Evolutionary conservation across 1,140 invertebrate species (phyloP).

Genomic region (Eueides isabella): DNA sequence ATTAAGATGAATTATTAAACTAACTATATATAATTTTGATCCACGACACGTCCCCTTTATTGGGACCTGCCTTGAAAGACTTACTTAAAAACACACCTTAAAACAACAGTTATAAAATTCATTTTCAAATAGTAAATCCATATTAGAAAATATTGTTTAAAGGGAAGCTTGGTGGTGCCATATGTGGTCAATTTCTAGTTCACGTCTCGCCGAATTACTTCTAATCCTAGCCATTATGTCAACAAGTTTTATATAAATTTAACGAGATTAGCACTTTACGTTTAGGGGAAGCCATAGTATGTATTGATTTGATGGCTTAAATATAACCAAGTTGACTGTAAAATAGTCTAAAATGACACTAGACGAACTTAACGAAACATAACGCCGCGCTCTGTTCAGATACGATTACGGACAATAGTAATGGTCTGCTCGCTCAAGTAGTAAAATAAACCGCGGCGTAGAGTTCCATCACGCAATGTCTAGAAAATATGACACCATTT

Average conservation of each 20-base stretch:
- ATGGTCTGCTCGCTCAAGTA: too few relatives aligned
- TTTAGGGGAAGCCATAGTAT: conserved; percentile 23
- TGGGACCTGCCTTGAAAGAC: not conserved
- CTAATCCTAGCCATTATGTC: conserved; percentile 70
- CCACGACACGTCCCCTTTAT: conserved; percentile 20
- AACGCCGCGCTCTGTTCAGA: too few relatives aligned
- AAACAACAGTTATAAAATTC: not conserved
- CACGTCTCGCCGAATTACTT: conserved; percentile 61
- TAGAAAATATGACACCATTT: too few relatives aligned
- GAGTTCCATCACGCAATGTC: too few relatives aligned
- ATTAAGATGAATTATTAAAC: conserved; percentile 60
- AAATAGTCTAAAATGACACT: not conserved
- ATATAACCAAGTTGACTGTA: not conserved
- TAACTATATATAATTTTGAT: conserved; percentile 49
- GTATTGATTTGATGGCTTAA: conserved; percentile 19
- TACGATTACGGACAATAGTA: too few relatives aligned
- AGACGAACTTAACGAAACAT: too few relatives aligned
- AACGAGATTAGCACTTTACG: conserved; percentile 49
- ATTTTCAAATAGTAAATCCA: not conserved
- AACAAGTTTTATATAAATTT: conserved; percentile 70
- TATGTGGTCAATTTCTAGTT: conserved; percentile 73
- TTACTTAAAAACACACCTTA: not conserved
- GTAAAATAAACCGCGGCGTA: too few relatives aligned
- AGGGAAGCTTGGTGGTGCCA: conserved; percentile 48
- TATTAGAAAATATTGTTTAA: conserved; percentile 5